Percentiles rank a stretch among this genome's conserved stretches.
Conservation (phyloP, 2,888 invertebrate genomes). For the Halictus ligatus region DNA sequence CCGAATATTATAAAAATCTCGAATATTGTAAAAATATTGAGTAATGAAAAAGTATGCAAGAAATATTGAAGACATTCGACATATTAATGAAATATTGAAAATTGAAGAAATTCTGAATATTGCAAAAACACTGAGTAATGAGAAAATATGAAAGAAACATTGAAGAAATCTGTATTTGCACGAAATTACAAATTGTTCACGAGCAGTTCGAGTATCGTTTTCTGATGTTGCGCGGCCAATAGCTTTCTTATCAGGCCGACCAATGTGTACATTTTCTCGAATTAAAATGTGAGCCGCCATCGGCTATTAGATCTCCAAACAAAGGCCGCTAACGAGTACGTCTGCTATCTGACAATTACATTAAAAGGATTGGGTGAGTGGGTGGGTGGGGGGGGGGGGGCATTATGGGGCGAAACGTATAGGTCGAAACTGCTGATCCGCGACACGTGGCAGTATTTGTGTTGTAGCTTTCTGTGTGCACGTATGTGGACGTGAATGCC, state of each 20-base stretch:
- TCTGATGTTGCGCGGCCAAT: neutral
- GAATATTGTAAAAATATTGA: too few species aligned
- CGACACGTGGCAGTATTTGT: constrained; percentile 30
- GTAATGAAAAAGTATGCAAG: too few species aligned
- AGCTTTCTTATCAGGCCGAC: neutral
- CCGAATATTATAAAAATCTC: too few species aligned
- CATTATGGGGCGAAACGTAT: neutral
- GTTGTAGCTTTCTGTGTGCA: neutral
- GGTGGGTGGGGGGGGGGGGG: neutral
- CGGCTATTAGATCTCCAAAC: constrained; percentile 14
- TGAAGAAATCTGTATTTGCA: neutral
- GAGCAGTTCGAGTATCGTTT: neutral
- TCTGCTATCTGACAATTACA: constrained; percentile 34
- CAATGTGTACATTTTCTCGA: too few species aligned
- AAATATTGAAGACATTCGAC: too few species aligned
- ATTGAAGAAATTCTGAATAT: neutral
- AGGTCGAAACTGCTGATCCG: constrained; percentile 35
- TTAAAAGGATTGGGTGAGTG: neutral
- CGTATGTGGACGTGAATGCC: neutral
- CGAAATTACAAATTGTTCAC: neutral
- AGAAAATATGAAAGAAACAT: neutral
- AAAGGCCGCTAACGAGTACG: constrained; percentile 30
- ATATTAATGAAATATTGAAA: too few species aligned
- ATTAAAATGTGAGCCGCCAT: neutral
- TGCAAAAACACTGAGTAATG: neutral